Evolutionary conservation across 2,888 invertebrate species (phyloP).

Genomic region (Athrips mouffetella): DNA sequence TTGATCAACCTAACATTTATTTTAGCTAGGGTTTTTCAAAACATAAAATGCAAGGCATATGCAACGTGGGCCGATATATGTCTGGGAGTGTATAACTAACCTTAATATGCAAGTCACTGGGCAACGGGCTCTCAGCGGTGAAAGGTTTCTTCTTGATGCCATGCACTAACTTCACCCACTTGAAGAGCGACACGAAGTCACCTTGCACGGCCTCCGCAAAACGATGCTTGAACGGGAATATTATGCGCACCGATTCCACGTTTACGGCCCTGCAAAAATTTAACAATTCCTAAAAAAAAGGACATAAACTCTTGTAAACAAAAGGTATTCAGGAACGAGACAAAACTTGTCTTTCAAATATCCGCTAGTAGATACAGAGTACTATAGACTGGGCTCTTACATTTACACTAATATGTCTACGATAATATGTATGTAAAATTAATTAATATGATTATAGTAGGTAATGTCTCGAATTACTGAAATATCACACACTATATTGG

Average conservation of each 20-base stretch:
- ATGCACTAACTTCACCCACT: conserved; percentile 95
- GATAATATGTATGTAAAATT: no score
- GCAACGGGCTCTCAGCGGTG: conserved; percentile 84
- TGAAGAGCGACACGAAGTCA: conserved; percentile 92
- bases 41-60: neutral
- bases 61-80: neutral
- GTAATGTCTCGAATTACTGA: no score
- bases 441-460: no score
- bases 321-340: neutral
- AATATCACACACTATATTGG: no score
- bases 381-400: no score
- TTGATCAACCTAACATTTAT: no score
- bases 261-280: conserved; percentile 71
- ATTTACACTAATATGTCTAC: no score
- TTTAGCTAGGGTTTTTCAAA: no score
- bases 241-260: conserved; percentile 81
- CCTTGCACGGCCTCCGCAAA: conserved; percentile 93
- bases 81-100: conserved; percentile 54
- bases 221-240: conserved; percentile 92
- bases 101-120: conserved; percentile 93
- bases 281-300: no score
- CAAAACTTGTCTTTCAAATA: no score
- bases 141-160: conserved; percentile 82
- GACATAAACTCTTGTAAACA: no score
- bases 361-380: no score